Evolutionary conservation across 2,797 vertebrate genomes (phyloP).

Genomic region (Emydoidea blandingii): DNA sequence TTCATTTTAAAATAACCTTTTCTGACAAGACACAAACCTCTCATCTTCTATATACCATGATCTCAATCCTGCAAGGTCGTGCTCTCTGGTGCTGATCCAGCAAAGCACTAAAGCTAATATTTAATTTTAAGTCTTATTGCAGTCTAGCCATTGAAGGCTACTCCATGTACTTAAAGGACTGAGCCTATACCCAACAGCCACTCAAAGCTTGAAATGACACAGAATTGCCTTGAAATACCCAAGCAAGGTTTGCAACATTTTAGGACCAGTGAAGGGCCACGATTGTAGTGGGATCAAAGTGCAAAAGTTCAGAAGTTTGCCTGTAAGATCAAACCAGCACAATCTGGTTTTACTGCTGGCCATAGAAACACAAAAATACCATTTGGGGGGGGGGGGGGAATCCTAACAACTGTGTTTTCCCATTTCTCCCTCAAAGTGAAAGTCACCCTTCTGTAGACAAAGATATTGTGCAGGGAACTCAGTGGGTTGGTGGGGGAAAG

Average conservation of each 20-base stretch:
- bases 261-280: background rate
- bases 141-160: background rate
- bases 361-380: background rate
- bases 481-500: background rate
- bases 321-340: slow-evolving; percentile 39
- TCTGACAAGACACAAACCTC: background rate
- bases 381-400: background rate
- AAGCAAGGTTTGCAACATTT: background rate
- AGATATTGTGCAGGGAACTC: slow-evolving; percentile 48
- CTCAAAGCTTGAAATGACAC: background rate
- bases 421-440: slow-evolving; percentile 42
- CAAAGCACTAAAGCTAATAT: background rate
- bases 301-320: slow-evolving; percentile 64
- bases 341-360: background rate
- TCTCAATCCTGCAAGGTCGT: background rate
- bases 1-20: background rate
- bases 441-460: slow-evolving; percentile 36
- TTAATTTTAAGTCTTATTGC: background rate
- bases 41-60: background rate
- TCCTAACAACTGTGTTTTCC: background rate
- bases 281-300: background rate
- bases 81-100: background rate
- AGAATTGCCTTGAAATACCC: background rate
- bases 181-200: background rate
- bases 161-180: background rate